These are phyloP conservation scores for Allolobophora icterica DNA, from an alignment of 2,888 invertebrate genomes.

Conservation along the genomic window DNA sequence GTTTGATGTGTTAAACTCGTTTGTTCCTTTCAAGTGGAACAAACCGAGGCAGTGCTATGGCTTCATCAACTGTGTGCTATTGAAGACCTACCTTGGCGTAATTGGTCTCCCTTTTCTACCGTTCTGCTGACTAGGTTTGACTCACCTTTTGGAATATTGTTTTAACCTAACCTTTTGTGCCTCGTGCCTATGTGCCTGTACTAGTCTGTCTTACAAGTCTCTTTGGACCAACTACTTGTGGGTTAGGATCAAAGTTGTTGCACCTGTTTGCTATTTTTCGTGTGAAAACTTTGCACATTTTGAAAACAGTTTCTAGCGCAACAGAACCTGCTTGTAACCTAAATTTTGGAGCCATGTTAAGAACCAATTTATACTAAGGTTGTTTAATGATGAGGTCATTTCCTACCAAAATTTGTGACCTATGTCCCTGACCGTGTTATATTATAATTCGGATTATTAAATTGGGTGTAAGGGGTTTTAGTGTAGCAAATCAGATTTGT, in stretches of 20 bases:
- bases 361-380: neutral
- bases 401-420: no score
- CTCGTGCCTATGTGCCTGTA: neutral
- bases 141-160: neutral
- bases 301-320: neutral
- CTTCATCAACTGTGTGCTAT: neutral
- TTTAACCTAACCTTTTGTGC: neutral
- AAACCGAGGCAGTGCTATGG: neutral
- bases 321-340: neutral
- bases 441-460: neutral
- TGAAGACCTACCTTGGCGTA: neutral
- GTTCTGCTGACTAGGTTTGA: neutral
- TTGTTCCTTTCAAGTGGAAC: neutral
- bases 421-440: neutral
- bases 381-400: neutral
- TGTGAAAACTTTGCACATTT: neutral
- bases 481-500: neutral
- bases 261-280: neutral
- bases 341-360: neutral
- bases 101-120: neutral
- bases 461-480: neutral
- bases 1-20: neutral
- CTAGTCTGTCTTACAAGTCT: neutral
- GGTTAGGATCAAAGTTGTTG: neutral
- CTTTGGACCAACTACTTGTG: neutral